Base-by-base conservation (phyloP, 2,888 invertebrate genomes). In the Thysanoteuthis rhombus region DNA sequence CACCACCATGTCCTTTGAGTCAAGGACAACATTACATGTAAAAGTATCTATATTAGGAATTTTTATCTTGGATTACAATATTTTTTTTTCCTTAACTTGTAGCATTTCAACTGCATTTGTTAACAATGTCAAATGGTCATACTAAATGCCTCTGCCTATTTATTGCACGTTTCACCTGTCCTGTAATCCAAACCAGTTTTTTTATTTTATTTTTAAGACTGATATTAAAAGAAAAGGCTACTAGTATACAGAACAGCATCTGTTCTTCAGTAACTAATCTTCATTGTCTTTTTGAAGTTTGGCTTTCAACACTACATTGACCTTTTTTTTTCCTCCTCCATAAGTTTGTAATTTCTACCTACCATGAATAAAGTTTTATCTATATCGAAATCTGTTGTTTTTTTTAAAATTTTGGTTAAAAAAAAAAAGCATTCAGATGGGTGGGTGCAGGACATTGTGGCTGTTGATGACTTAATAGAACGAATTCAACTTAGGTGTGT, bases 321-420 rank as follows among this genome's bases (percentile, higher is more conserved):
- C 8, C 19, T 36, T n/a, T 25, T 32, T 25, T 58, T 58, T 58
- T 58, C n/a, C 75, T 36, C 75, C 75, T n/a, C n/a, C 75, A n/a
- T 75, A n/a, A 75, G n/a, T 75, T 75, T 75, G 75, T 75, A 75
- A 75, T 75, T 75, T 75, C 75, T 75, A 75, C 75, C n/a, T 75
- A 75, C n/a, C 75, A 75, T 75, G 75, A 75, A 75, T 75, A 75
- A 75, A 75, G 75, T 75, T 75, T 75, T 75, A 75, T 75, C 75
- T 75, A 75, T 75, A 75, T 75, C n/a, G 36, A n/a, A n/a, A 75
- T 2, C 36, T n/a, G n/a, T 75, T n/a, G 1, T 75, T 4, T n/a
- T 12, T 0, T 32, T 32, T 25, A 45, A 45, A 16, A 12, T 10
- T 45, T 45, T 6, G 16, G n/a, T n/a, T n/a, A n/a, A n/a, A n/a